Conservation (phyloP, 2,888 invertebrate species). For the Gandaritis pyraliata region DNA sequence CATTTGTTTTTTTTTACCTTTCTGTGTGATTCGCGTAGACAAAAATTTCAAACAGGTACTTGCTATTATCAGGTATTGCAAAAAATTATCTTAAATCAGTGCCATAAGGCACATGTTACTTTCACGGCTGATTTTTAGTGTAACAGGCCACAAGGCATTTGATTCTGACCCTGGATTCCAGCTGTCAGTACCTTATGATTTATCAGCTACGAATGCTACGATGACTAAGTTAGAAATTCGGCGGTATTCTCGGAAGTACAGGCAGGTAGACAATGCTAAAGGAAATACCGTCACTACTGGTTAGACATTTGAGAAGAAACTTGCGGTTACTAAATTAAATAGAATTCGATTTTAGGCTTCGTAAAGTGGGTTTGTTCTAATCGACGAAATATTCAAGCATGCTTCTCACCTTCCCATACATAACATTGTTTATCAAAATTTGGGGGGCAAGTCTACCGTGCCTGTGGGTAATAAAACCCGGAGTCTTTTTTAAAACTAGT, state of each 20-base stretch:
- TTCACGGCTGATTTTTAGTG: slow-evolving; percentile 1
- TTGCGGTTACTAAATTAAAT: slow-evolving; percentile 8
- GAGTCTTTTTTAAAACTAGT: too few species aligned
- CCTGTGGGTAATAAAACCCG: too few species aligned
- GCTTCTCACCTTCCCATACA: background rate
- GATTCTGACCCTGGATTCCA: slow-evolving; percentile 44
- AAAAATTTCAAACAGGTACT: too few species aligned
- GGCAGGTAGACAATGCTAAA: slow-evolving; percentile 57
- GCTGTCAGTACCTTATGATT: slow-evolving; percentile 53
- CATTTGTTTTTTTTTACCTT: too few species aligned
- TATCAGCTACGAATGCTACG: slow-evolving; percentile 54
- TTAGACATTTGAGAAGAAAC: slow-evolving; percentile 15
- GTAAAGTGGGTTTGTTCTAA: background rate
- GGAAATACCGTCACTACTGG: slow-evolving; percentile 61
- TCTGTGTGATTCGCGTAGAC: too few species aligned
- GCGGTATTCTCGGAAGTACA: slow-evolving; percentile 60
- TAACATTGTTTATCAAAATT: too few species aligned
- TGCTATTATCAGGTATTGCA: background rate
- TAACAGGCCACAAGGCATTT: slow-evolving; percentile 4
- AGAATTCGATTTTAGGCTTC: background rate
- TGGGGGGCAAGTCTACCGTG: too few species aligned
- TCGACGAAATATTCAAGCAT: too few species aligned
- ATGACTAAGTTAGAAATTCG: slow-evolving; percentile 66
- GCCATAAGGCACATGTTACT: slow-evolving; percentile 7
- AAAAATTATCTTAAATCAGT: background rate